These are phyloP conservation scores for Ceratina australensis DNA, from an alignment of 1,140 invertebrate genomes.

Conservation along the genomic window DNA sequence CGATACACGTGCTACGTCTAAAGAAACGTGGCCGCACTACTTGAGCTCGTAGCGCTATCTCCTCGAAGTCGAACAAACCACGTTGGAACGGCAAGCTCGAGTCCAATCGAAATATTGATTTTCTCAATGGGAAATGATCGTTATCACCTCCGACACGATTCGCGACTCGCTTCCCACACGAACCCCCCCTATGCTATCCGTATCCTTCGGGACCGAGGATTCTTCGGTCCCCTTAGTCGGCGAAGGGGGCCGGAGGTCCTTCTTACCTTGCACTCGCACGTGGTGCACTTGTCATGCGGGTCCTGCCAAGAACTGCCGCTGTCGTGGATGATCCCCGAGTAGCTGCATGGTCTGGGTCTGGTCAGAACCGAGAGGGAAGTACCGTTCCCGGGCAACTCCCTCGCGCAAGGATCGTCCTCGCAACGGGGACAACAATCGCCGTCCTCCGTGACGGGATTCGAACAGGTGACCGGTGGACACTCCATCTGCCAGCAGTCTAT, in stretches of 20 bases:
- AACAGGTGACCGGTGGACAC: slow-evolving; percentile 87
- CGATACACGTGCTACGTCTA: too few relatives aligned
- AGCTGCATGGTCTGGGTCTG: slow-evolving; percentile 80
- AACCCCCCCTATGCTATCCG: slow-evolving; percentile 50
- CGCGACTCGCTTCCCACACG: slow-evolving; percentile 22
- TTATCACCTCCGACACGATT: slow-evolving; percentile 12
- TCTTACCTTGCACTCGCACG: slow-evolving; percentile 89
- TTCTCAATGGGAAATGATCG: not conserved
- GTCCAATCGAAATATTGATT: too few relatives aligned
- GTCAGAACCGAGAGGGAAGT: slow-evolving; percentile 64
- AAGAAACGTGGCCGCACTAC: too few relatives aligned
- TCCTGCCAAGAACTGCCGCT: slow-evolving; percentile 83
- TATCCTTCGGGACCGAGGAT: slow-evolving; percentile 49
- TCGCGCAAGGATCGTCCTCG: slow-evolving; percentile 82
- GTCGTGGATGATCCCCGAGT: slow-evolving; percentile 82
- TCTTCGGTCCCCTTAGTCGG: slow-evolving; percentile 42
- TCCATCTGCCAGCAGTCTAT: slow-evolving; percentile 93
- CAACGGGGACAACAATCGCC: slow-evolving; percentile 88
- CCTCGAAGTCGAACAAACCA: too few relatives aligned
- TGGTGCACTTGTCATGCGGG: slow-evolving; percentile 84
- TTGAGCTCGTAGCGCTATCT: too few relatives aligned
- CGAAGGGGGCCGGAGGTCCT: slow-evolving; percentile 49
- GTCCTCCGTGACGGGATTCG: slow-evolving; percentile 82
- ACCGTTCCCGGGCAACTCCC: slow-evolving; percentile 67
- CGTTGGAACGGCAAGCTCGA: too few relatives aligned